phyloP scores from a whole-genome alignment of 2,797 vertebrate species.

The Brotula barbata region DNA sequence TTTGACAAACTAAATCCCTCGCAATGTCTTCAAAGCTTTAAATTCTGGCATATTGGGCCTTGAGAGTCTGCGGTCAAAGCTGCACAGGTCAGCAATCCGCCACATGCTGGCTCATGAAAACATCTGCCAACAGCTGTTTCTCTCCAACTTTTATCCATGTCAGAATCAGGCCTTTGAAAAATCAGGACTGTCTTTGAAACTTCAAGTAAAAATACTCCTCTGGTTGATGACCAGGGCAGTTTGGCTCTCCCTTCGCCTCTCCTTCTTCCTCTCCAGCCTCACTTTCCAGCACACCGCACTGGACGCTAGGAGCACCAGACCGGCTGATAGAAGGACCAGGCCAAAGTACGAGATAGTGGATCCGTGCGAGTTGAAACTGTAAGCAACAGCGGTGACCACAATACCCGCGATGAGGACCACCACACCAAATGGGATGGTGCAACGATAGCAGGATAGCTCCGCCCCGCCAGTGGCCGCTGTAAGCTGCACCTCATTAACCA shows the following conservation, averaged over 20 bases:
- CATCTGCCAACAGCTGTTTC: conserved; percentile 44
- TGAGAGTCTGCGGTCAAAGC: conserved; percentile 22
- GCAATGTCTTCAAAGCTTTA: conserved; percentile 57
- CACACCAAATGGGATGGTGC: conserved; percentile 91
- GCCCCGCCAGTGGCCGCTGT: conserved; percentile 91
- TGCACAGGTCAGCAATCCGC: conserved; percentile 25
- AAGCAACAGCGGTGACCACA: conserved; percentile 92
- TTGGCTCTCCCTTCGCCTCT: conserved; percentile 92
- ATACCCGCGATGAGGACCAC: conserved; percentile 91
- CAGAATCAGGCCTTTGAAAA: conserved; percentile 4
- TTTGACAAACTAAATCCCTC: conserved; percentile 52
- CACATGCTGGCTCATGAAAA: conserved; percentile 8
- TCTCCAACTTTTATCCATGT: conserved; percentile 5
- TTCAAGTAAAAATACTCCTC: conserved; percentile 84
- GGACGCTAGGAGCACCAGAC: conserved; percentile 85
- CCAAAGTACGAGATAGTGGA: conserved; percentile 95
- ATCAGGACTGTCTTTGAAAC: background rate
- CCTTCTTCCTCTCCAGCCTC: conserved; percentile 86
- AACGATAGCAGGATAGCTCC: conserved; percentile 95
- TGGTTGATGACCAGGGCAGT: conserved; percentile 85
- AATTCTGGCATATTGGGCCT: conserved; percentile 24
- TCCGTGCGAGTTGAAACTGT: conserved; percentile 96
- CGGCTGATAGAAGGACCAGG: conserved; percentile 87
- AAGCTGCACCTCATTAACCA: conserved; percentile 90
- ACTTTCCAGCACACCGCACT: conserved; percentile 91